phyloP scores from a whole-genome alignment of 1,140 invertebrate species.

The Drosophila biarmipes region DNA sequence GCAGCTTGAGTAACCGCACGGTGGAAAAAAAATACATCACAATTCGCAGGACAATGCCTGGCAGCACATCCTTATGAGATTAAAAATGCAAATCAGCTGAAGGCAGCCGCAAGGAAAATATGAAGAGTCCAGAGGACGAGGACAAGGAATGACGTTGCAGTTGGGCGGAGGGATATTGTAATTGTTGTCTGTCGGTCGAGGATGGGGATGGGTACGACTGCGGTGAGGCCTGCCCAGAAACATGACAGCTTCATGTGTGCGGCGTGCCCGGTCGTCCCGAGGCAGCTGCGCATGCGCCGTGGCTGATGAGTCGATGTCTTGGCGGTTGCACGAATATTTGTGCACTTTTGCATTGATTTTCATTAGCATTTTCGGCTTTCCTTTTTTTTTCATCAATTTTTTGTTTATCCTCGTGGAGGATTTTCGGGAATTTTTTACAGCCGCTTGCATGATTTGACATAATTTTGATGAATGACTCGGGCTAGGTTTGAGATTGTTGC shows the following conservation, averaged over 20 bases:
- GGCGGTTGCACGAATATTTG: constrained; percentile 55
- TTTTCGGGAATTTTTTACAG: constrained; percentile 47
- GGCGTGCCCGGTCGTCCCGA: not conserved
- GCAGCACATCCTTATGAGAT: constrained; percentile 83
- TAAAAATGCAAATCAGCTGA: constrained; percentile 84
- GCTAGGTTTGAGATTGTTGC: constrained; percentile 39
- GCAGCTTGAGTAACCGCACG: constrained; percentile 65
- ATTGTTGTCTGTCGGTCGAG: constrained; percentile 69
- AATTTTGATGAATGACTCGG: constrained; percentile 76
- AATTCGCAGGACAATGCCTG: constrained; percentile 66
- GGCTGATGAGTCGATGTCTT: constrained; percentile 39
- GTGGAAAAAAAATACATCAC: constrained; percentile 41
- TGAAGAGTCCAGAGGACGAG: constrained; percentile 53
- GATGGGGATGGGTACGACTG: constrained; percentile 32
- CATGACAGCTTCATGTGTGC: constrained; percentile 81
- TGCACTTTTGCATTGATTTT: constrained; percentile 73
- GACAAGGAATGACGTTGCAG: constrained; percentile 56
- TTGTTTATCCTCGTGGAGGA: constrained; percentile 45
- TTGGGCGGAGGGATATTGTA: constrained; percentile 59
- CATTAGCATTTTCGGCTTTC: constrained; percentile 69
- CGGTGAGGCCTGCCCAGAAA: constrained; percentile 68
- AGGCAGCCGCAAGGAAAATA: constrained; percentile 70
- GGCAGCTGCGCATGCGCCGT: constrained; percentile 69
- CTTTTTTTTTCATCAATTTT: constrained; percentile 26
- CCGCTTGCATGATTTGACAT: constrained; percentile 80